Base-by-base conservation (phyloP, 1,140 invertebrate species). In the Bombyx mori region DNA sequence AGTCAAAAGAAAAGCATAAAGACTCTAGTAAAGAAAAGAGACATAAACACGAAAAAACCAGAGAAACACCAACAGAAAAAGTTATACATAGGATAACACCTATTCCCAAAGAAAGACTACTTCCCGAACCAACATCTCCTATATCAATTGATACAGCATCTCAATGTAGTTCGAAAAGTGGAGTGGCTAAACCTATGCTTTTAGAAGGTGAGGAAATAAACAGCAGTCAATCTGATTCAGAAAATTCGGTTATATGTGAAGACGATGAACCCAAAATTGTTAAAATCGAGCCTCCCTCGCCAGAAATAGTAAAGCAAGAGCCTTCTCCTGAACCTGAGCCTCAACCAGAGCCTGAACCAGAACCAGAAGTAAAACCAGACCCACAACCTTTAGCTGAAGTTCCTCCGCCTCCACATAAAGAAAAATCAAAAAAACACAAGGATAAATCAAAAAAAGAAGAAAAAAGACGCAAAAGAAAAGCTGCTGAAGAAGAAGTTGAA, bases 391-490 rank as follows among this genome's bases (percentile, higher is more conserved):
- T 85, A 72, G 52, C 74, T 6, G 76, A 77, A 45, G 57, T 62
- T 8, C 71, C 74, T 8, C 73, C 75, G 18, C 69, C 74, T 44
- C 79, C 73, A 56, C 88, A 83, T 52, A 88, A 70, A 52, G 86
- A 90, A 57, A 90, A 89, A 62, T 76, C 79, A 3, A 88, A 90
- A 48, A 91, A 91, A 66, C 70, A 84, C 35, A 90, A 91, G 69
- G 91, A 93, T 44, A 91, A 91, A 65, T 88, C 66, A 75, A 89
- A 75, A 88, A 86, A 68, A 74, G 91, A 91, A 86, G 89, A 91
- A 71, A 82, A 90, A 65, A 82, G 91, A 62, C 74, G 92, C 61
- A 90, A 91, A 73, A 66, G 91, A 57, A 90, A 90, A 86, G 90
- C 82, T 9, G 79, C 78, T 8, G 86, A 86, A 66, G 87, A 88